Percentiles rank a stretch among this genome's conserved stretches.
Conservation (phyloP, 2,797 vertebrate species). For the Galagoides demidoff region DNA sequence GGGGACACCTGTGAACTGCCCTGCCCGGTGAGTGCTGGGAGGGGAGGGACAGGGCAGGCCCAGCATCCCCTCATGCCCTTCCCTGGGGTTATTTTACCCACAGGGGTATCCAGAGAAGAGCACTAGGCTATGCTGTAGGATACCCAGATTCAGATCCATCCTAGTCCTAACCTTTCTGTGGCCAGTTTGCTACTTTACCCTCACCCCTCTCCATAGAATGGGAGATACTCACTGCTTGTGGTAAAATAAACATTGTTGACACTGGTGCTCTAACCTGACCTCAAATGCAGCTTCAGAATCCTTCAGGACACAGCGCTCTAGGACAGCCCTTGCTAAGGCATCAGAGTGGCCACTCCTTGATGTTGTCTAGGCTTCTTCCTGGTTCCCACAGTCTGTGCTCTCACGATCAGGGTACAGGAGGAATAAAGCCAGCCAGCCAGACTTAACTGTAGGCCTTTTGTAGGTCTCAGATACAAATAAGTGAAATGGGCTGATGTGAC, state of each 20-base stretch:
- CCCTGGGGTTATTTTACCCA: neutral
- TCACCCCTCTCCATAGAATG: neutral
- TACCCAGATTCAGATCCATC: neutral
- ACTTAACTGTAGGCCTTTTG: neutral
- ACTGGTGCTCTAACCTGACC: neutral
- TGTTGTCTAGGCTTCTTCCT: neutral
- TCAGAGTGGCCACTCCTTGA: neutral
- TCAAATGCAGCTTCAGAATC: neutral
- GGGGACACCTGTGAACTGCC: slow-evolving; percentile 93
- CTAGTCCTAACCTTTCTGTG: neutral
- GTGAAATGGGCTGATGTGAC: neutral
- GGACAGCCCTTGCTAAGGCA: neutral
- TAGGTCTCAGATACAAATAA: neutral
- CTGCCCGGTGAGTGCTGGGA: slow-evolving; percentile 91
- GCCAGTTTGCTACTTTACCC: neutral
- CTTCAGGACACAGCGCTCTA: too few relatives aligned
- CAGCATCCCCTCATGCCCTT: neutral
- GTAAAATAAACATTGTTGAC: neutral
- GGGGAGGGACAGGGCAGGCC: neutral
- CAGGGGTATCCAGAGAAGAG: neutral
- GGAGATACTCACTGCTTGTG: neutral
- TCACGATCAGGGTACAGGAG: neutral
- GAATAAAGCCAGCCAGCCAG: neutral
- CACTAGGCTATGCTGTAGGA: neutral
- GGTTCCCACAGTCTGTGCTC: neutral